Conservation (phyloP, 30 jellyfish, hydroid and myxozoan genomes). For the Cassiopea andromeda region DNA sequence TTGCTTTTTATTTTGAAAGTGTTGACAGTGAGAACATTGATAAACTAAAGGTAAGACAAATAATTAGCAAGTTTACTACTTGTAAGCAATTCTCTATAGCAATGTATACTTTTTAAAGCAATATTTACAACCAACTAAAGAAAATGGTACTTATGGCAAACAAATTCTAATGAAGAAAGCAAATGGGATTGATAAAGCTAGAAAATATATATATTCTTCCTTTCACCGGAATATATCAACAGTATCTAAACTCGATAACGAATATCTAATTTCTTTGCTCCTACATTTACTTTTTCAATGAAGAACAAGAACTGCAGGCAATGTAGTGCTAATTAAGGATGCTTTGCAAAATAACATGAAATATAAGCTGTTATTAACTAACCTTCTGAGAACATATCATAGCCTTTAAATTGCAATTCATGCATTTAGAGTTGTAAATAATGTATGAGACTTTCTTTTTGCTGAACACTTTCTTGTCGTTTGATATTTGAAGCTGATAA, state of each 20-base stretch:
- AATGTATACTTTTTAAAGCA: too few relatives aligned
- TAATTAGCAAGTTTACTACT: too few relatives aligned
- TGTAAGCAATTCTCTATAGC: too few relatives aligned
- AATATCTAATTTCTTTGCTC: neutral
- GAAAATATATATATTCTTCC: too few relatives aligned
- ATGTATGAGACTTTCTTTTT: neutral
- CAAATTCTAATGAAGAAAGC: too few relatives aligned
- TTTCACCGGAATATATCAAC: too few relatives aligned
- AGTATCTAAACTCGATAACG: neutral
- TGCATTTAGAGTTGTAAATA: constrained; percentile 46
- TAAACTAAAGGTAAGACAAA: too few relatives aligned
- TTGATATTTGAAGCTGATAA: constrained; percentile 6
- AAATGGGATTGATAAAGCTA: too few relatives aligned
- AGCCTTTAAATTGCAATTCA: constrained; percentile 30
- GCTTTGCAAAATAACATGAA: neutral
- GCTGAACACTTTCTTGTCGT: constrained; percentile 18
- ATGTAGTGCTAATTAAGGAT: neutral
- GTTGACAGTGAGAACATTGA: too few relatives aligned
- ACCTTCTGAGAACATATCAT: constrained; percentile 28
- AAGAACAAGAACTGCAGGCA: neutral
- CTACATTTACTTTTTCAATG: neutral
- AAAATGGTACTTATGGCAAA: too few relatives aligned
- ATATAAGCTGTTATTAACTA: neutral
- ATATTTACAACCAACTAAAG: too few relatives aligned
- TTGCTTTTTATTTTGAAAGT: too few relatives aligned